phyloP scores from a whole-genome alignment of 2,797 vertebrate species.

The Danio jaintianensis region DNA sequence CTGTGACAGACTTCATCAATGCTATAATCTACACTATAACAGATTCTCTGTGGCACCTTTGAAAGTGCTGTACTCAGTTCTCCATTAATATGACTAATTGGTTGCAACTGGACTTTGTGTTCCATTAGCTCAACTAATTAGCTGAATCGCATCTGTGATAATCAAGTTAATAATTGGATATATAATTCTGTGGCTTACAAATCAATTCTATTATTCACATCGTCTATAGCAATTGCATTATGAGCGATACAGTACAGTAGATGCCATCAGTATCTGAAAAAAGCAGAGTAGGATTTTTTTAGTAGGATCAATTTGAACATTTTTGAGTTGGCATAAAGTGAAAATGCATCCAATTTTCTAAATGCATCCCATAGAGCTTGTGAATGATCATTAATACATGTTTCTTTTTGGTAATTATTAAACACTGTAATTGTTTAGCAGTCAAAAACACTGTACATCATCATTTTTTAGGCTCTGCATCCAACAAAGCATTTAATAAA shows the following conservation, averaged over 20 bases:
- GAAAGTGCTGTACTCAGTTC: neutral
- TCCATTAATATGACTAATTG: conserved; percentile 19
- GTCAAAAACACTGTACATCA: no score
- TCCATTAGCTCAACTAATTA: conserved; percentile 26
- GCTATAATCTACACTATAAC: neutral
- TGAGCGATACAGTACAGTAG: neutral
- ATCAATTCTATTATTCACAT: neutral
- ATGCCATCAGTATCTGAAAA: neutral
- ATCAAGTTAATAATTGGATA: conserved; percentile 21
- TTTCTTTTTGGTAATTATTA: no score
- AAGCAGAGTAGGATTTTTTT: no score
- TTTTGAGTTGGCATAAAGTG: neutral
- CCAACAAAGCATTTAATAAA: no score
- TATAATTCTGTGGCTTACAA: conserved; percentile 1
- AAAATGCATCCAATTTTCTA: neutral
- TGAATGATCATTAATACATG: neutral
- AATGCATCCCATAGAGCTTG: neutral
- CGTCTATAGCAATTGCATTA: neutral
- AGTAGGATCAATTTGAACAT: neutral
- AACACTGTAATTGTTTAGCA: no score
- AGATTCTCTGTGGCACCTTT: conserved; percentile 19
- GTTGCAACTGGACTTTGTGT: conserved; percentile 16
- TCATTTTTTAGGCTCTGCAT: no score
- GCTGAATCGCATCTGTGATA: neutral
- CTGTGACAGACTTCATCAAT: conserved; percentile 18